These are phyloP conservation scores for Caenorhabditis sp. DNA, from an alignment of 2,888 invertebrate species.

Conservation along the genomic window DNA sequence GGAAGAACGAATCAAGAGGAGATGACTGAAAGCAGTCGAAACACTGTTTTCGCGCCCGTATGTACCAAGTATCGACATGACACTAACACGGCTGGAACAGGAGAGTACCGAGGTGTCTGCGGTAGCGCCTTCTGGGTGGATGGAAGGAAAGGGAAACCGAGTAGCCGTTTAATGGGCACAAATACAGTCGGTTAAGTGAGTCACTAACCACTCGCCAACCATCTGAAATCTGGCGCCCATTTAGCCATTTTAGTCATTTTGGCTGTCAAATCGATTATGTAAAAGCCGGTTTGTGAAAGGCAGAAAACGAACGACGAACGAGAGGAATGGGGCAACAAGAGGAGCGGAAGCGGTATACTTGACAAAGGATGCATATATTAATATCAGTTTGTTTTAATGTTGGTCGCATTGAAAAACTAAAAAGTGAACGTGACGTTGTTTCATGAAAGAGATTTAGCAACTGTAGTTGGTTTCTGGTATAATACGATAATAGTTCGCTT, in stretches of 20 bases:
- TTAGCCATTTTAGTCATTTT: constrained; percentile 59
- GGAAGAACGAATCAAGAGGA: constrained; percentile 3
- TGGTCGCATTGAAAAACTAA: not conserved
- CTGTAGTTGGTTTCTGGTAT: constrained; percentile 32
- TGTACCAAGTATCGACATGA: constrained; percentile 18
- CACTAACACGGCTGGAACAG: constrained; percentile 7
- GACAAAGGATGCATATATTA: constrained; percentile 58
- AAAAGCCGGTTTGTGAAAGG: constrained; percentile 50
- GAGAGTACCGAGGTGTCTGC: not conserved
- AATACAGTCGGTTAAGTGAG: constrained; percentile 29
- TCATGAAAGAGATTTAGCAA: constrained; percentile 13
- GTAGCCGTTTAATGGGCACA: constrained; percentile 25
- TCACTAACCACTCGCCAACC: constrained; percentile 33
- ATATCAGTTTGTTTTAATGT: constrained; percentile 54
- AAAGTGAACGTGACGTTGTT: constrained; percentile 28
- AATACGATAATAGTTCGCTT: constrained; percentile 58
- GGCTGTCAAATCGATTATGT: constrained; percentile 61
- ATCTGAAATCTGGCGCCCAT: constrained; percentile 59
- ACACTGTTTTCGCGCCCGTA: constrained; percentile 23
- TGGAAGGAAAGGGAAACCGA: not conserved
- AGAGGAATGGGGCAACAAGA: constrained; percentile 3
- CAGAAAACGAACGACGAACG: constrained; percentile 25
- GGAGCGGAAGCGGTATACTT: constrained; percentile 45
- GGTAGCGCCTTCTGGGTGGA: too few species aligned
- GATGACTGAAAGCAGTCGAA: constrained; percentile 24